Evolutionary conservation across 1,140 invertebrate species (phyloP), one percentile per base, ranked within the genome.

Genomic region (Conus betulinus): DNA sequence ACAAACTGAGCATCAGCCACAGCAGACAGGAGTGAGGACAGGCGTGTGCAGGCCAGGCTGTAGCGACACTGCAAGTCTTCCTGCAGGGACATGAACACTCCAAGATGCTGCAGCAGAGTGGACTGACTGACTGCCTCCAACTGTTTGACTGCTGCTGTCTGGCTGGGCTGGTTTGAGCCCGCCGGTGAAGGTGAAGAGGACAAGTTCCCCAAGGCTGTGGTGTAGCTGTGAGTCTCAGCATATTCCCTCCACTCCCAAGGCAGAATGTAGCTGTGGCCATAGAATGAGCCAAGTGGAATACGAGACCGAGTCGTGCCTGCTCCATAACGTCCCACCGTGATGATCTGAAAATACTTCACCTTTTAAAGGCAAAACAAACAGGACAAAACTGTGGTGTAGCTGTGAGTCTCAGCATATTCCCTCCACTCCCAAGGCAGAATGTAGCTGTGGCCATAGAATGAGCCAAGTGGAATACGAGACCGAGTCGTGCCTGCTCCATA

Each of bases 261-360:
- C 71, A 97, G 94, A 84, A 98, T 96, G 52, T 97, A 97, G 74
- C 98, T 97, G 94, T 98, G 98, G 4, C 98, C 98, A 93, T 98
- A 99, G 95, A 98, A 99, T 93, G 97, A 97, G n/a, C 98, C 98
- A 39, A 98, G 95, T 1, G 98, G 98, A 85, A 99, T 98, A 94
- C 97, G 97, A 92, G 98, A 98, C 91, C 97, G 97, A 52, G 97
- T 98, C 0, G 98, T 97, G 71, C 97, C 97, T 97, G 98, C 98
- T 87, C 98, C 98, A 93, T 98, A 98, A 13, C 98, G 96, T 52
- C 98, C 98, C 90, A 98, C 98, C 2, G 97, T 97, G 78, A 95
- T 95, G 84, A 95, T 93, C 95, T 95, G 88, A 86, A 93, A 89
- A n/a, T 20, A 67, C 71, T 25, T 55, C n/a, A 51, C 83, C 15